Evolutionary conservation across 2,113 vertebrate species (phyloP), one percentile per base, ranked within the genome.

Genomic region (Sterna hirundo): DNA sequence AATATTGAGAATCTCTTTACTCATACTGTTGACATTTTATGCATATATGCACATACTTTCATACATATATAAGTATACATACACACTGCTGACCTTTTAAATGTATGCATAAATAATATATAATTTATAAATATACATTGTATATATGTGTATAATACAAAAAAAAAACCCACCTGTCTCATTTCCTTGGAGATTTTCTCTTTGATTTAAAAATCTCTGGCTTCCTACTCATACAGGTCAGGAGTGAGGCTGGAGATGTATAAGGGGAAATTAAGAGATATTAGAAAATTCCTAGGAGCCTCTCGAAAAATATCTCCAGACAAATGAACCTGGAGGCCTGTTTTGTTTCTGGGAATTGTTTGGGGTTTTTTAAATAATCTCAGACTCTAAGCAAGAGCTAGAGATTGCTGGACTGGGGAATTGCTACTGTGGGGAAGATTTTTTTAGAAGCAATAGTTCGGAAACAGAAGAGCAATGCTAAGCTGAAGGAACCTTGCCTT

Each of bases 131-230:
- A 75, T 61, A 91, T 23, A 13, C 25, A 22, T 83, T 64, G 16
- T 12, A 51, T 26, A 20, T 40, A 2, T 65, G 32, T 5, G 1
- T 54, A 34, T 22, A 81, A 51, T 82, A 66, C 25, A 26, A 29
- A 69, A 42, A 42, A 42, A 42, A 13, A 40, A 8, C 38, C 38
- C 32, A 42, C 6, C 40, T 65, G 29, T 25, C 52, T 90, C 11
- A 42, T 32, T 90, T 54, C 88, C 60, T 46, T 85, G 42, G 29
- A 68, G 34, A 70, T 83, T 87, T 93, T 96, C 42, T 66, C 40
- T 78, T 83, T 70, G 74, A 90, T 77, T 96, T 66, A 86, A 93
- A 93, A 95, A 66, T 13, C n/a, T 92, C 60, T 83, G 51, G 18
- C 40, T 90, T 94, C 44, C 34, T 90, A 14, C 49, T 83, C 4